phyloP scores from a whole-genome alignment of 2,113 vertebrate species.

The Ivindomyrus marchei region DNA sequence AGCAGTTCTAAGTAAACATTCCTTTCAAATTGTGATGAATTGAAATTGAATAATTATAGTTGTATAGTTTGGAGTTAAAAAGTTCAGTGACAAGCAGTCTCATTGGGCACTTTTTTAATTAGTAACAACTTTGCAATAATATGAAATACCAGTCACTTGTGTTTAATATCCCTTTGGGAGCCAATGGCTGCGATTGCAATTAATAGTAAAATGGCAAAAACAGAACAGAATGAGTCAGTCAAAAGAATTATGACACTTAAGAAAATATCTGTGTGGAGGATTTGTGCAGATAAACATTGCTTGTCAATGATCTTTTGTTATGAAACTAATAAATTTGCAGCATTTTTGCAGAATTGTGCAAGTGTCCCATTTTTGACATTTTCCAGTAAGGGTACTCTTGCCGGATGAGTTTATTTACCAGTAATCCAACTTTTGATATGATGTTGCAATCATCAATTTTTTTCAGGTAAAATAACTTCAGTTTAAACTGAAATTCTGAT shows the following conservation, averaged over 20 bases:
- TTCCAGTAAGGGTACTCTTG: background rate
- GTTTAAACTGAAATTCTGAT: background rate
- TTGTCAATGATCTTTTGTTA: background rate
- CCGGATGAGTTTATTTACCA: background rate
- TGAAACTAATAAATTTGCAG: background rate
- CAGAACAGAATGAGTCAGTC: background rate
- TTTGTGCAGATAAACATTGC: background rate
- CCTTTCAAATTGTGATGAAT: too few species aligned
- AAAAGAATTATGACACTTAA: background rate
- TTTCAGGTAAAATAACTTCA: background rate
- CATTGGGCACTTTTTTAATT: too few species aligned
- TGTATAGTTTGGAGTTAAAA: background rate
- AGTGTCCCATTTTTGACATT: background rate
- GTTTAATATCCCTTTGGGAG: background rate
- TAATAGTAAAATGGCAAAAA: background rate
- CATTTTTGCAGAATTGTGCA: background rate
- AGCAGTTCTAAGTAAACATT: background rate
- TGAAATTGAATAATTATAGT: too few species aligned
- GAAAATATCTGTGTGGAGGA: background rate
- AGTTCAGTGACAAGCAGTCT: background rate
- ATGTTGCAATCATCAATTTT: background rate
- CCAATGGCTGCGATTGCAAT: background rate
- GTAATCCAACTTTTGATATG: background rate
- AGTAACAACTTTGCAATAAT: background rate
- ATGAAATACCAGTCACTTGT: background rate